Base-by-base conservation (phyloP, 2,113 vertebrate species). In the Pteropus alecto region DNA sequence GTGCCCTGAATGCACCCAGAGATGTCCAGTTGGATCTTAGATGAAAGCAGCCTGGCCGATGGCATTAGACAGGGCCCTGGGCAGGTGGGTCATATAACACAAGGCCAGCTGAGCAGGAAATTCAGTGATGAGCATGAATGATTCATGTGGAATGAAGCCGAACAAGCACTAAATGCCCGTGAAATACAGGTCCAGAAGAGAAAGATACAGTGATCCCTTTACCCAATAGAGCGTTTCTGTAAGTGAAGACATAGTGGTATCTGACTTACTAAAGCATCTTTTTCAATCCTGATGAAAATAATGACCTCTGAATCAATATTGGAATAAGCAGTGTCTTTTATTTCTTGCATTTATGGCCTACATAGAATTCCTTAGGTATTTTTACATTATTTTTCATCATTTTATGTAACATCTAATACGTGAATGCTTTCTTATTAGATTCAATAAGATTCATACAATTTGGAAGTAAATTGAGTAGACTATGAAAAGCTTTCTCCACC, bases 381-480 rank as follows among this genome's bases (percentile, higher is more conserved):
- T 86, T 84, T 46, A 43, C 68, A 87, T 92, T 54, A 73, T 90
- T 89, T 92, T 46, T 15, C 76, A 65, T 92, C 46, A 51, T 74
- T 78, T 94, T 63, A 30, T 90, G 6, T 58, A 82, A 54, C 35
- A 46, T 38, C 38, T 74, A 73, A 77, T 86, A 48, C 1, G 30
- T 21, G 43, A 92, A 33, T 84, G 68, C 70, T 82, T 90, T 95
- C 94, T 82, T 54, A 67, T 82, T 95, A 43, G 77, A 73, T 51
- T 51, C 51, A 16, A 5, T 56, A 93, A 51, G 82, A 48, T 76
- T 92, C 65, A 67, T 65, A 71, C 33, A 38, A 12, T 70, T 86
- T 58, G 70, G 35, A 96, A 68, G 26, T 87, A 24, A 74, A 78
- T 35, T 38, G 51, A 81, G 46, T 51, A 81, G 68, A 91, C 26